phyloP scores from a whole-genome alignment of 2,888 invertebrate genomes.

The Tachina lurida region DNA sequence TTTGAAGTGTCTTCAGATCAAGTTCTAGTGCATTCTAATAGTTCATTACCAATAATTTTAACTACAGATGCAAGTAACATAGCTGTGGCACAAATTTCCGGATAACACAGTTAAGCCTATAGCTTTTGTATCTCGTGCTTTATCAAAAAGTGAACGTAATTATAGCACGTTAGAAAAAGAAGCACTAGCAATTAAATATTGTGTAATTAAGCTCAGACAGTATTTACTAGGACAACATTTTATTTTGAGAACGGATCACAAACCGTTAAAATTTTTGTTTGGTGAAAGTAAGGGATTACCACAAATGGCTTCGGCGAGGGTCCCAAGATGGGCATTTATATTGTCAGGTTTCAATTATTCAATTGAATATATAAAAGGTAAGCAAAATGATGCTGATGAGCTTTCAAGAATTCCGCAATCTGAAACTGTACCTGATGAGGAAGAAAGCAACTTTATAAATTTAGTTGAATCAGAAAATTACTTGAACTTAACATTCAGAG shows the following conservation, averaged over 20 bases:
- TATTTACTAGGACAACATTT: conserved; percentile 21
- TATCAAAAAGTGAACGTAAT: conserved; percentile 58
- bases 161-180: conserved; percentile 67
- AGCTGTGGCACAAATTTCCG: conserved; percentile 47
- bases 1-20: too few relatives aligned
- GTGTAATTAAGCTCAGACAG: conserved; percentile 22
- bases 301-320: conserved; percentile 21
- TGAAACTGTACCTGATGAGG: too few relatives aligned
- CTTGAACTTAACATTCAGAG: too few relatives aligned
- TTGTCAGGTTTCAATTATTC: conserved; percentile 3
- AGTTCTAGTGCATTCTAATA: too few relatives aligned
- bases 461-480: background rate
- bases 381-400: too few relatives aligned
- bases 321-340: conserved; percentile 38
- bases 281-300: conserved; percentile 21
- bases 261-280: conserved; percentile 48
- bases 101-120: conserved; percentile 48
- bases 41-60: background rate
- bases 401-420: too few relatives aligned
- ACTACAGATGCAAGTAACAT: conserved; percentile 12
- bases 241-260: conserved; percentile 48
- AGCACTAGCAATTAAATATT: conserved; percentile 37
- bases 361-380: background rate
- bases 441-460: background rate
- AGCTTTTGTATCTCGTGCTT: conserved; percentile 65